Evolutionary conservation across 2,888 invertebrate species (phyloP), one percentile per base, ranked within the genome.

Genomic region (Stenolophus ochropezus): DNA sequence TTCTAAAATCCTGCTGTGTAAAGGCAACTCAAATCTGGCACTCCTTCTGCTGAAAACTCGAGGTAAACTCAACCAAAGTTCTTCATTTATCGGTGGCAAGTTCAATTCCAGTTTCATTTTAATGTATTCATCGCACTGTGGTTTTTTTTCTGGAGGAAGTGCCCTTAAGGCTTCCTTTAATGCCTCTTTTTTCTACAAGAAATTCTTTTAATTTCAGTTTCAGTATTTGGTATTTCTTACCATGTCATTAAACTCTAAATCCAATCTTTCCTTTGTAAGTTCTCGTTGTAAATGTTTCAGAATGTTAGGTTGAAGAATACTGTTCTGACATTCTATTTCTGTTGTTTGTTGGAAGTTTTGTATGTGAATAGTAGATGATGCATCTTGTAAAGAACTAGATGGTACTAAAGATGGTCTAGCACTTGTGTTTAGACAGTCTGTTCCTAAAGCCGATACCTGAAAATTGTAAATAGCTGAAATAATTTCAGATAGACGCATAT

Each of bases 21-120:
- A 91, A 0, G 95, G 95, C 75, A 96, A 89, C 84, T 95, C 92
- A 87, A 96, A 96, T 84, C 94, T 91, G 0, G 94, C 94, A 83
- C 93, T 94, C 49, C 93, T 92, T 51, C 96, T 91, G 0, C 94
- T 93, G 88, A 95, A 96, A n/a, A 94, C 92, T 61, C 96, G 89
- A 0, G 96, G 96, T 84, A 94, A 90, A 84, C 93, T 93, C 14
- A 93, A 89, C 92, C 92, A 93, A 84, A 92, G 90, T 2, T 92
- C 92, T 0, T 91, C 89, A 81, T 92, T 91, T 16, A 91, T 88
- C 0, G 91, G 89, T 0, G 91, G 90, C 2, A 91, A 87, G 79
- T 90, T 89, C 20, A 92, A 81, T 83, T 91, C 91, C 11, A 90
- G 89, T 71, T 92, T 88, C 2, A 92, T 85, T 0, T 88, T 87